Evolutionary conservation across 1,140 invertebrate species (phyloP), one percentile per base, ranked within the genome.

Genomic region (Bombus polaris): DNA sequence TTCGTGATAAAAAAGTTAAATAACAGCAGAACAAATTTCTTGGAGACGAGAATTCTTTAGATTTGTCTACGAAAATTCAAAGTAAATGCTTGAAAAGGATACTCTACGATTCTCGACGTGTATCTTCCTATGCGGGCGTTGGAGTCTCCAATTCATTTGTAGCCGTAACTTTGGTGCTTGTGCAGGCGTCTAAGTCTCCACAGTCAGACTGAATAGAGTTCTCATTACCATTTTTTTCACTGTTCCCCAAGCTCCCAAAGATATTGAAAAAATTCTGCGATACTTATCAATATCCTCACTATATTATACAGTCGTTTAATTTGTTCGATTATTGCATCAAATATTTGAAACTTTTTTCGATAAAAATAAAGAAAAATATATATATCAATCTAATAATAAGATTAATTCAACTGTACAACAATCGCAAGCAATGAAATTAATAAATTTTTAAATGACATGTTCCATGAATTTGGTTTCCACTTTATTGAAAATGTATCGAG

Each of bases 171-270:
- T 18, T 35, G 2, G 35, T 18, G 18, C 3, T 68, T 22, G 1
- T 15, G 74, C 74, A 13, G 22, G 12, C 35, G 5, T 77, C 2
- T 0, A 9, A 42, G 28, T 42, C 37, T 71, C 28, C 25, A 8
- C 25, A 8, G 47, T 18, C 6, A 66, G 28, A 5, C 18, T 76
- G 32, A 0, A n/a, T 5, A n/a, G 3, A n/a, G 28, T n/a, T 62
- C 4, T 13, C 13, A 62, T 62, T 5, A 5, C 2, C 0, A 62
- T 5, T 1, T n/a, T n/a, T 5, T n/a, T n/a, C 28, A 0, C 0
- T 12, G 28, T 13, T 10, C 2, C 12, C 0, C 12, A 1, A 28
- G 1, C 28, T n/a, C 0, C 25, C 28, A 62, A 4, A 62, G 12
- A n/a, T 62, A n/a, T 1, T n/a, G 59, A 62, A 62, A n/a, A 12